Evolutionary conservation across 2,113 vertebrate genomes (phyloP).

Genomic region (Macaca nemestrina): DNA sequence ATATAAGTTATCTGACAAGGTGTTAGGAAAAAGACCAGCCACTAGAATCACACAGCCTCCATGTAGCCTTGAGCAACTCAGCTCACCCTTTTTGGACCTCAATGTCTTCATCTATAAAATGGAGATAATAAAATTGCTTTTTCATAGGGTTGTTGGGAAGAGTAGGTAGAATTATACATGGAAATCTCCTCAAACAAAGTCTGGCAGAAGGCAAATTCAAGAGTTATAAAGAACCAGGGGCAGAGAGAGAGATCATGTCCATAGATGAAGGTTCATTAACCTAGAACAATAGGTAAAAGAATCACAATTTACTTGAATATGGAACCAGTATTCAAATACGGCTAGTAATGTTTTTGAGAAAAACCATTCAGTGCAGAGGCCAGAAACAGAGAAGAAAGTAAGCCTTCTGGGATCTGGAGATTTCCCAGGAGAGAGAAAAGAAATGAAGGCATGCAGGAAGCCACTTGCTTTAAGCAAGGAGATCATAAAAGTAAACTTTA

Average conservation of each 20-base stretch:
- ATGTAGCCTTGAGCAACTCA: not conserved
- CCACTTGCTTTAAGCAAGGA: not conserved
- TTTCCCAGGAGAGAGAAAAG: not conserved
- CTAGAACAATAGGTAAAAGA: not conserved
- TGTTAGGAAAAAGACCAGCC: not conserved
- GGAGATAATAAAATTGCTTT: not conserved
- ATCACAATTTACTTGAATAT: not conserved
- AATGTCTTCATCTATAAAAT: not conserved
- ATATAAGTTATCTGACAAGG: not conserved
- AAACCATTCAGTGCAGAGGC: not conserved
- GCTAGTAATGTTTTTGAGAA: not conserved
- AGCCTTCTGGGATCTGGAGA: not conserved
- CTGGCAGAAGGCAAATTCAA: not conserved
- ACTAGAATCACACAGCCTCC: not conserved
- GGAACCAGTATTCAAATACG: not conserved
- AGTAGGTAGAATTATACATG: not conserved
- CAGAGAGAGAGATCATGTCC: not conserved
- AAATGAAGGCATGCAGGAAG: not conserved
- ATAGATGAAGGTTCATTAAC: not conserved
- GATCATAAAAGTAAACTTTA: not conserved
- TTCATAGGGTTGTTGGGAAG: not conserved
- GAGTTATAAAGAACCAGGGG: not conserved
- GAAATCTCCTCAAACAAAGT: not conserved
- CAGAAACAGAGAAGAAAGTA: constrained; percentile 21
- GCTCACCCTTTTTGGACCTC: not conserved